Evolutionary conservation across 1,140 invertebrate species (phyloP).

Genomic region (Trichoplusia ni): DNA sequence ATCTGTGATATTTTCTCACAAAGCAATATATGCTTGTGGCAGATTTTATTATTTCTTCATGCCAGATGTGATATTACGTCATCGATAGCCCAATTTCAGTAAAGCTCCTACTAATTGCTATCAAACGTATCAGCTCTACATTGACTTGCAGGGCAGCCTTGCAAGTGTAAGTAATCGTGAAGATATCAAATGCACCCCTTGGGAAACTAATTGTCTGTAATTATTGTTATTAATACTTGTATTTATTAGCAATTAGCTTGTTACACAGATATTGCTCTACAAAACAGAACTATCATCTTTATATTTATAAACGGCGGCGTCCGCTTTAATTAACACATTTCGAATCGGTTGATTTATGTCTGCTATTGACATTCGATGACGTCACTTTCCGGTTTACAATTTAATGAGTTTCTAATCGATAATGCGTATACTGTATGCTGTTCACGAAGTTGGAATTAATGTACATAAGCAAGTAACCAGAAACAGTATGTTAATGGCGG

Average conservation of each 20-base stretch:
- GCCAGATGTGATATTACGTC: too few relatives aligned
- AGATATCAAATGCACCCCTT: too few relatives aligned
- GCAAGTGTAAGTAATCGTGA: too few relatives aligned
- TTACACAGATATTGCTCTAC: not conserved
- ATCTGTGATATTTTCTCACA: too few relatives aligned
- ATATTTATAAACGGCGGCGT: not conserved
- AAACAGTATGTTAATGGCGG: constrained; percentile 35
- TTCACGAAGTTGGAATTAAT: constrained; percentile 33
- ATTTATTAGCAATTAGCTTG: not conserved
- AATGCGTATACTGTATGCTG: constrained; percentile 28
- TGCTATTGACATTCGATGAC: constrained; percentile 19
- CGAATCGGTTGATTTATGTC: not conserved
- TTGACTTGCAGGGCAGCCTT: too few relatives aligned
- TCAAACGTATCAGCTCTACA: too few relatives aligned
- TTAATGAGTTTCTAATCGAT: constrained; percentile 35
- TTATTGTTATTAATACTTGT: too few relatives aligned
- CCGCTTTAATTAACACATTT: not conserved
- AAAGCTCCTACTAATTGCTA: too few relatives aligned
- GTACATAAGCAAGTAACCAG: constrained; percentile 28
- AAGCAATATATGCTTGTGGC: too few relatives aligned
- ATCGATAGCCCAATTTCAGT: too few relatives aligned
- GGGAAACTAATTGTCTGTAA: too few relatives aligned
- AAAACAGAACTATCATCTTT: not conserved
- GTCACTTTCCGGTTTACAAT: constrained; percentile 18
- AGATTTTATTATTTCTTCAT: too few relatives aligned